These are phyloP conservation scores for Hormiphora californensis DNA, from an alignment of 37 sponge, comb jelly and placozoan genomes.

Conservation along the genomic window DNA sequence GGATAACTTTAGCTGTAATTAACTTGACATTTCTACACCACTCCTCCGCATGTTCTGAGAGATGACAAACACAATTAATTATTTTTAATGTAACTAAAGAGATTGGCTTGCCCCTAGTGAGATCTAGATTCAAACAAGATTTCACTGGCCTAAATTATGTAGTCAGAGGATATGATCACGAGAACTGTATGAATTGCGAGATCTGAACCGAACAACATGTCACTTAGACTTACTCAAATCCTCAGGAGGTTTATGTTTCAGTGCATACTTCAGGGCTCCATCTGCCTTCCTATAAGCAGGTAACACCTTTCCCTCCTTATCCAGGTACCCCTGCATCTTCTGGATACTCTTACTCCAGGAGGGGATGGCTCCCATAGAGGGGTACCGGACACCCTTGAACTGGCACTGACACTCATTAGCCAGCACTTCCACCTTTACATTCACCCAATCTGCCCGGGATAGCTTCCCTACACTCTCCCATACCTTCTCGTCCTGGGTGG, in stretches of 20 bases:
- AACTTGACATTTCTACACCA: constrained; percentile 14
- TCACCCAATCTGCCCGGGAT: neutral
- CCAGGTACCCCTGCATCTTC: constrained; percentile 4
- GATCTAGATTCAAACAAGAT: no score
- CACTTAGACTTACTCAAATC: constrained; percentile 27
- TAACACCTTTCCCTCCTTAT: neutral
- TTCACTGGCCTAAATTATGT: no score
- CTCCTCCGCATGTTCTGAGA: neutral
- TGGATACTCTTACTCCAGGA: constrained; percentile 12
- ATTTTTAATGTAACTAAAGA: no score
- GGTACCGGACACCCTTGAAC: neutral
- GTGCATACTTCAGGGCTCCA: neutral
- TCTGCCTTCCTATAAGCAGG: neutral
- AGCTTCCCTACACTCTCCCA: no score
- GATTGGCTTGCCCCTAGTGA: no score
- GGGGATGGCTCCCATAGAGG: neutral
- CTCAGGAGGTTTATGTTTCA: neutral
- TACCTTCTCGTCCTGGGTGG: no score
- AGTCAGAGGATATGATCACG: no score
- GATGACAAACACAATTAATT: no score
- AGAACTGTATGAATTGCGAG: no score
- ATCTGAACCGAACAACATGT: no score
- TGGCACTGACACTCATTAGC: constrained; percentile 47
- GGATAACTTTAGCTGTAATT: constrained; percentile 13
- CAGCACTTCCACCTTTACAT: neutral